Base-by-base conservation (phyloP, 1,140 invertebrate species). In the Scaptomyza montana region DNA sequence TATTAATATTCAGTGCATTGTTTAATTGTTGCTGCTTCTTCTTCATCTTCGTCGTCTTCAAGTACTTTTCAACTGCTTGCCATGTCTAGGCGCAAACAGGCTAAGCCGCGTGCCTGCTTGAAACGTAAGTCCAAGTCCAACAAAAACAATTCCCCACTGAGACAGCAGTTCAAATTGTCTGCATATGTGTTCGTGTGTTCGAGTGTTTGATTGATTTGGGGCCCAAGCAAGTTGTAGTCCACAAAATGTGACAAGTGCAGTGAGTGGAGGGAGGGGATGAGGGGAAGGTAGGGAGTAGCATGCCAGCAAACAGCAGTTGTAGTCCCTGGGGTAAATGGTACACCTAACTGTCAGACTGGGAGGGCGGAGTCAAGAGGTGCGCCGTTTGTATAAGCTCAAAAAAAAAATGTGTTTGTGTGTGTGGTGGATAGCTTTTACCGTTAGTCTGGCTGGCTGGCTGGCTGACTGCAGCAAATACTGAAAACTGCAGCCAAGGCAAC, bases 11-110 rank as follows among this genome's bases (percentile, higher is more conserved):
- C 39, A 49, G 57, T 62, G 54, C 43, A 47, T 53, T 65, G 62
- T 70, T 53, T 47, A 41, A 66, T 21, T 49, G 21, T n/a, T 39
- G n/a, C 19, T 47, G 9, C 28, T 53, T 13, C 19, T 13, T 19
- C 36, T n/a, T n/a, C n/a, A n/a, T n/a, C n/a, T 25, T 25, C 21
- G 3, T 1, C 21, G 10, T 19, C 19, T 56, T 7, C n/a, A 19
- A 13, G 13, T 39, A 10, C 19, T 9, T 16, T 50, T 6, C 3
- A 13, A 12, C 28, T 43, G 60, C 25, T 51, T 19, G 86, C 67
- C 55, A 91, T 91, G 90, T 91, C 90, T 19, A 85, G 90, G 56
- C 89, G 90, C 51, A 91, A 91, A 61, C 90, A 91, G 89, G 90
- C 89, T 43, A 91, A 91, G 60, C 90, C 90, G 65, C 90, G 90